phyloP scores from a whole-genome alignment of 2,797 vertebrate species.

The Megaceryle alcyon region DNA sequence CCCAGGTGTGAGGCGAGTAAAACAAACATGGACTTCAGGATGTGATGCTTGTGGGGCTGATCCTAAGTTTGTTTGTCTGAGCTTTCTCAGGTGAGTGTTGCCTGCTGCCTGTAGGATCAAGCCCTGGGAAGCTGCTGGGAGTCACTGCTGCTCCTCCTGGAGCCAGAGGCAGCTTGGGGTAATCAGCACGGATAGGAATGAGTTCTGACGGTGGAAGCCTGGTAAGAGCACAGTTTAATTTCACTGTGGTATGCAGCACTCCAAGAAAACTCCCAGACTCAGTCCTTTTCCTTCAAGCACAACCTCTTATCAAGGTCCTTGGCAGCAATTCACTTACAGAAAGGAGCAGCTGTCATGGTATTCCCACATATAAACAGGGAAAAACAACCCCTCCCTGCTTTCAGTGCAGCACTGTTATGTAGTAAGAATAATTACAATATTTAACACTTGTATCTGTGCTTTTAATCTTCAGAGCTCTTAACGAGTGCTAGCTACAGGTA shows the following conservation, averaged over 20 bases:
- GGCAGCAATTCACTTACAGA: conserved; percentile 43
- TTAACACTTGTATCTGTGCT: conserved; percentile 65
- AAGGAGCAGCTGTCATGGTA: conserved; percentile 61
- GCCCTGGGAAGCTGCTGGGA: neutral
- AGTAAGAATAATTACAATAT: conserved; percentile 70
- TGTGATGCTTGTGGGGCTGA: neutral
- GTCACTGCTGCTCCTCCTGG: neutral
- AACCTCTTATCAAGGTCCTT: conserved; percentile 62
- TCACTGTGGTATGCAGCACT: conserved; percentile 43
- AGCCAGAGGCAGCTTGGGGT: neutral
- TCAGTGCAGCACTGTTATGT: conserved; percentile 49
- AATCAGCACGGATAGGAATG: neutral
- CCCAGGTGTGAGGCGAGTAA: neutral
- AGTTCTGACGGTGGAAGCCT: conserved; percentile 2
- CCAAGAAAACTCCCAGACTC: conserved; percentile 70
- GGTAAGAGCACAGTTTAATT: conserved; percentile 28
- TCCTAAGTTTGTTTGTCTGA: neutral
- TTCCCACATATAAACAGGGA: conserved; percentile 56
- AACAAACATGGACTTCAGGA: neutral
- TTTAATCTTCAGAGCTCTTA: conserved; percentile 66
- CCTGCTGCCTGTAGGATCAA: neutral
- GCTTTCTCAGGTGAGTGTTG: neutral
- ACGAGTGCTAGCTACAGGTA: conserved; percentile 30
- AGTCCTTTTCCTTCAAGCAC: conserved; percentile 56
- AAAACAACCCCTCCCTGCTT: conserved; percentile 64